Percentiles rank a stretch among this genome's conserved stretches.
phyloP scores from a whole-genome alignment of 2,797 vertebrate species.

The Halcyon smyrnensis region DNA sequence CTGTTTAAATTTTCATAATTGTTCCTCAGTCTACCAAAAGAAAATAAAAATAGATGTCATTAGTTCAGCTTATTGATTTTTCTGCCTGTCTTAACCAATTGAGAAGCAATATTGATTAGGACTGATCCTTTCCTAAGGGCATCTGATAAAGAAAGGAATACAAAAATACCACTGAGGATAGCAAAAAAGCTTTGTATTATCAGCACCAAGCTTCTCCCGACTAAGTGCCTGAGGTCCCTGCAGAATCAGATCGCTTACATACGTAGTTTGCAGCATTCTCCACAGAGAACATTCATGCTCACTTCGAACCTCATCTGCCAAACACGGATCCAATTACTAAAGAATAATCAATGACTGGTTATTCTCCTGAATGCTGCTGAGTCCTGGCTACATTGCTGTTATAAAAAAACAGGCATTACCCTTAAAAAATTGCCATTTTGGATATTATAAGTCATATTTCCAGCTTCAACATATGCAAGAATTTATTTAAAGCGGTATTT shows the following conservation, averaged over 20 bases:
- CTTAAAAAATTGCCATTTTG: background rate
- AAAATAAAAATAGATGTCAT: conserved; percentile 79
- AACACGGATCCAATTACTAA: conserved; percentile 72
- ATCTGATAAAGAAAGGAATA: conserved; percentile 75
- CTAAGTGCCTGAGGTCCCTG: conserved; percentile 68
- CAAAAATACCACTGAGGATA: conserved; percentile 69
- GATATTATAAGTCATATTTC: background rate
- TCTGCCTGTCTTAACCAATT: conserved; percentile 74
- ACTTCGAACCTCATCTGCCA: conserved; percentile 67
- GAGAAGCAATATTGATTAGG: conserved; percentile 83
- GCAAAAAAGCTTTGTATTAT: conserved; percentile 61
- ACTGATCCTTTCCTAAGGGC: conserved; percentile 82
- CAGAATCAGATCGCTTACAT: conserved; percentile 47
- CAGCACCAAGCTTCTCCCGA: conserved; percentile 53
- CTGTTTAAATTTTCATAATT: conserved; percentile 56
- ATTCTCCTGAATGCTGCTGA: conserved; percentile 24
- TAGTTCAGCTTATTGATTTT: conserved; percentile 82
- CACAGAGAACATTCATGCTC: conserved; percentile 26
- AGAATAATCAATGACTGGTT: conserved; percentile 66
- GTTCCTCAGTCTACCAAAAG: conserved; percentile 19
- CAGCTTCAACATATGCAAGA: background rate
- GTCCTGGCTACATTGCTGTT: background rate
- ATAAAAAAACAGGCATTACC: background rate
- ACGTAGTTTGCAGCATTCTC: conserved; percentile 57
- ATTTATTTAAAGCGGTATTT: conserved; percentile 4